Base-by-base conservation (phyloP, 2,113 vertebrate genomes). In the Ceuthmochares aereus region DNA sequence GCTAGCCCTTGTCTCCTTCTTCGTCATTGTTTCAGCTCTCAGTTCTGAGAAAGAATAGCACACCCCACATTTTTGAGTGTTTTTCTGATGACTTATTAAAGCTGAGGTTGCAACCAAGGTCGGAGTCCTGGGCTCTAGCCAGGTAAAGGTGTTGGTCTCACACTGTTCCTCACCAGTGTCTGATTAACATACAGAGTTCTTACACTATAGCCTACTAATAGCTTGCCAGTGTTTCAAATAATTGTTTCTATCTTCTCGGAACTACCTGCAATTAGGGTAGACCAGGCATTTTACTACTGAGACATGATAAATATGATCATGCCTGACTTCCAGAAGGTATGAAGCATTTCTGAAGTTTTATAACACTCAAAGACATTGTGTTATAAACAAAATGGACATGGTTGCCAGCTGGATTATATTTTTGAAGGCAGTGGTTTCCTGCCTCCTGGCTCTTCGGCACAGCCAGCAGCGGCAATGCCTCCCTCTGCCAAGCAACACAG, bases 401-500 rank as follows among this genome's bases (percentile, higher is more conserved):
- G 15, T 47, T 30, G 76, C 37, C 12, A 0, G 14, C 3, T 27
- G 59, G 32, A 7, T 72, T 51, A 32, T 62, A 20, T 29, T 25
- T 18, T 45, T 29, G 43, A 5, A 17, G 59, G 64, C 58, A 8
- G 56, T 34, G 2, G 36, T 58, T 59, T 54, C 74, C 72, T 64
- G 63, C 62, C 70, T 12, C 75, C 49, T 62, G 87, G 83, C 90
- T 91, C 92, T 89, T 89, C 78, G 4, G 87, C 85, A 84, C 36
- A 89, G 78, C 88, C 40, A 87, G 30, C 4, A 14, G 70, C 47
- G 98, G 93, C 96, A 97, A 94, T 93, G 97, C 88, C 56, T 95
- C 96, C 97, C 97, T 96, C 97, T 96, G 52, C 91, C 8, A 93
- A 87, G 68, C 20, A 93, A 69, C 2, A 23, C 17, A 20, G 20